phyloP scores from a whole-genome alignment of 2,113 vertebrate genomes.

The Euleptes europaea region DNA sequence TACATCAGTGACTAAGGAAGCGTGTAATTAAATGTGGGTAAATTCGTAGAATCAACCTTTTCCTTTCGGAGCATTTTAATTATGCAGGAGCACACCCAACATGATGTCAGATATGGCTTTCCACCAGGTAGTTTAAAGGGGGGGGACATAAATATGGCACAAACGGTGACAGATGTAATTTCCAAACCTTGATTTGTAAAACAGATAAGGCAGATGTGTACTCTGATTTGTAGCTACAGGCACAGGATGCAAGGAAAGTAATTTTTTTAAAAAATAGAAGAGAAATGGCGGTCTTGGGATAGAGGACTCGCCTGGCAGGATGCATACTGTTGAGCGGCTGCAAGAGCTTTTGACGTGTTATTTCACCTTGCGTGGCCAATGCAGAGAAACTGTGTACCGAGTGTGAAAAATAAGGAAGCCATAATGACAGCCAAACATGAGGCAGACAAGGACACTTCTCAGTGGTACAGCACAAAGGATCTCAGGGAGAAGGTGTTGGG shows the following conservation, averaged over 20 bases:
- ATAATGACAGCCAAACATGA: background rate
- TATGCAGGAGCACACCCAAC: slow-evolving; percentile 36
- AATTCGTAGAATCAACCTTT: slow-evolving; percentile 12
- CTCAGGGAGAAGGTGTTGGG: too few relatives aligned
- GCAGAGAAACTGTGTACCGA: background rate
- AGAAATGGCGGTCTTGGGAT: background rate
- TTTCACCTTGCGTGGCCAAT: background rate
- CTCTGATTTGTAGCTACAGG: slow-evolving; percentile 43
- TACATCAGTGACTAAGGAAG: background rate
- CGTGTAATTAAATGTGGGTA: slow-evolving; percentile 32
- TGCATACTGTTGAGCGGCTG: background rate
- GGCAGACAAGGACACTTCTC: background rate
- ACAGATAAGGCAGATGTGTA: background rate
- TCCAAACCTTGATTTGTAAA: slow-evolving; percentile 41
- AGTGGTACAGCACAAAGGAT: too few relatives aligned
- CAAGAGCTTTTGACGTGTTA: background rate
- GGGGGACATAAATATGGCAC: slow-evolving; percentile 16
- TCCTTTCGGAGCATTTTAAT: slow-evolving; percentile 32
- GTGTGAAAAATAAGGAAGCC: background rate
- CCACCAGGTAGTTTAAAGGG: slow-evolving; percentile 13
- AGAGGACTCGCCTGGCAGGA: background rate
- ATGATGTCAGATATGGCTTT: slow-evolving; percentile 48
- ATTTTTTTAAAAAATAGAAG: slow-evolving; percentile 13
- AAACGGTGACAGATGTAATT: slow-evolving; percentile 29
- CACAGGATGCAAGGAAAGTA: slow-evolving; percentile 36